Evolutionary conservation across 1,140 invertebrate genomes (phyloP).

Genomic region (Chironomus striatipennis): DNA sequence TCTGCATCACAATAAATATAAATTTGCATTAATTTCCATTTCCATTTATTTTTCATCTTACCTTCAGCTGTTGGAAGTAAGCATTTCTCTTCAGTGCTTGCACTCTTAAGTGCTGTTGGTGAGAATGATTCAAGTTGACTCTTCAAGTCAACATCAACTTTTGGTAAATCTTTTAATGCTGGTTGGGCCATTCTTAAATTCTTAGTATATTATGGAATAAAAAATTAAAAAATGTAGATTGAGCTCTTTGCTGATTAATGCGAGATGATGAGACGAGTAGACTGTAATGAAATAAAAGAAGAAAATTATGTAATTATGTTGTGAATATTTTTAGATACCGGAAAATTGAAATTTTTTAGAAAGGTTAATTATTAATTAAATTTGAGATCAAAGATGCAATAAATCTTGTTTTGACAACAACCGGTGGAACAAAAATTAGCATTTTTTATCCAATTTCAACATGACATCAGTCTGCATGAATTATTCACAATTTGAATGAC

Average conservation of each 20-base stretch:
- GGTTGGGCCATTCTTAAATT: constrained; percentile 43
- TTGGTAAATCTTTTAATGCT: constrained; percentile 78
- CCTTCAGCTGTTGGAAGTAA: constrained; percentile 81
- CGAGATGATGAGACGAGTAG: no score
- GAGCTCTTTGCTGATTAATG: background rate
- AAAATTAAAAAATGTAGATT: background rate
- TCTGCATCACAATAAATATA: background rate
- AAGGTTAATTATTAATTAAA: background rate
- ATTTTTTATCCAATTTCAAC: no score
- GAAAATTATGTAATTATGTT: background rate
- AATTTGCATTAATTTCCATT: constrained; percentile 21
- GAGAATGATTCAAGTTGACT: constrained; percentile 82
- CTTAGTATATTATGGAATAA: background rate
- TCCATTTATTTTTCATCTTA: no score
- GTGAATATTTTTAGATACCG: background rate
- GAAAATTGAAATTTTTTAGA: background rate
- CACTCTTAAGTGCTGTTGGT: constrained; percentile 69
- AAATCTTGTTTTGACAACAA: background rate
- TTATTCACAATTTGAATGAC: no score
- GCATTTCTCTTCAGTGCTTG: constrained; percentile 77
- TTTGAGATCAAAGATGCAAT: background rate
- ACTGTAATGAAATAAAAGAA: background rate
- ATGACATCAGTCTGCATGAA: no score
- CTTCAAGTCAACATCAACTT: constrained; percentile 78
- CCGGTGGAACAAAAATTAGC: no score